These are phyloP conservation scores for Tinamus major DNA, from an alignment of 2,797 vertebrate species.

Conservation along the genomic window DNA sequence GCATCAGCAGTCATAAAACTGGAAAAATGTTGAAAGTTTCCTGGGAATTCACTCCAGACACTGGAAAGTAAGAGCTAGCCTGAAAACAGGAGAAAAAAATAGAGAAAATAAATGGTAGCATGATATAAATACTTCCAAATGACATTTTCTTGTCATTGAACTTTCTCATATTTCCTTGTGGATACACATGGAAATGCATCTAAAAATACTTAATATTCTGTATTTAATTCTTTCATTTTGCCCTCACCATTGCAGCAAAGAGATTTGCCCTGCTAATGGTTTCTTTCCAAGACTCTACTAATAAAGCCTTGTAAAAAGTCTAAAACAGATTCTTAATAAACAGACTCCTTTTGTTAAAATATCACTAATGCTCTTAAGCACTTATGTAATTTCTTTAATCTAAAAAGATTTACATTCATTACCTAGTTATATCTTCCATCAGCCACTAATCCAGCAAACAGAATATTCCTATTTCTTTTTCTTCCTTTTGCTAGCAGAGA, in stretches of 20 bases:
- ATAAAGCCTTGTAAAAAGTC: neutral
- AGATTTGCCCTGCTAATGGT: neutral
- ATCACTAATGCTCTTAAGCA: neutral
- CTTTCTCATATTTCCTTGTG: neutral
- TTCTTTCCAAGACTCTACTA: neutral
- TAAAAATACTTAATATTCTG: neutral
- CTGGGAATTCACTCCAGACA: neutral
- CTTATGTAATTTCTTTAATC: neutral
- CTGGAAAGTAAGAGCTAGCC: neutral
- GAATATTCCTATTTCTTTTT: neutral
- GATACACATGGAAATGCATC: rapidly evolving
- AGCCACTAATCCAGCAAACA: neutral
- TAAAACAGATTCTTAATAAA: neutral
- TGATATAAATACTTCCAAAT: neutral
- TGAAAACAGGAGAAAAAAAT: neutral
- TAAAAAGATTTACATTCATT: neutral
- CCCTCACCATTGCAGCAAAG: neutral
- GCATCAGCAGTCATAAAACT: neutral
- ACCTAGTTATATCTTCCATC: neutral
- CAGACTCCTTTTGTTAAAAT: neutral
- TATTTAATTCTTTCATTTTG: neutral
- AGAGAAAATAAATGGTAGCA: neutral
- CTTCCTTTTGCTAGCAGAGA: neutral
- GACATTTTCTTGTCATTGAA: neutral
- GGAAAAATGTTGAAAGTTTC: neutral